Base-by-base conservation (phyloP, 1,140 invertebrate genomes). In the Lordiphosa collinella region DNA sequence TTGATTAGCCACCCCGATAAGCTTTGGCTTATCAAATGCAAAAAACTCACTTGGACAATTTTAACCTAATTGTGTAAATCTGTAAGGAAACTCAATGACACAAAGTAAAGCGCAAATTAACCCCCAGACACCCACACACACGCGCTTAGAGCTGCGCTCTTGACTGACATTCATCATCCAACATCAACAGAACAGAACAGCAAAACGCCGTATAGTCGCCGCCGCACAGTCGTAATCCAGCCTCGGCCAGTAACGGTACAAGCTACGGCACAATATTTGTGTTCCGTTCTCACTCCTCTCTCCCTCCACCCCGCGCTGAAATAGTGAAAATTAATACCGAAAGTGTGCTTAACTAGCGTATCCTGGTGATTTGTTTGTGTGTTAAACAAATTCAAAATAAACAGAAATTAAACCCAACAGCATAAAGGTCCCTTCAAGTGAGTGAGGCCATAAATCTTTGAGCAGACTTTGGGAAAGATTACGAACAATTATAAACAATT, bases 1-100 rank as follows among this genome's bases (percentile, higher is more conserved):
- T 36, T 67, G 78, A 82, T 82, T 82, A 82, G 63, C 63, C 56
- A 43, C 44, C 11, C 53, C 68, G 78, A 82, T 82, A 82, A 76
- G 54, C 18, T 4, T 18, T 22, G 31, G 40, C 55, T 68, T 84
- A 82, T 82, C 76, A 84, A 50, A 43, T n/a, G 37, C 35, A 13
- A 58, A 36, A n/a, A n/a, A n/a, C n/a, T 48, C 41, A 61, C 40
- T 43, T 18, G 22, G 22, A 32, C 44, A 16, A 22, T 4, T 34
- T 12, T 59, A 51, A 48, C 57, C 60, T 8, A 61, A 14, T 53
- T 53, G 1, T 62, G 37, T 36, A 41, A 12, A 18, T 48, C 57
- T 62, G 49, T 54, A 55, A 53, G 35, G 57, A 8, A 49, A 37
- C 31, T 75, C 71, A 80, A 63, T 75, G 76, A 52, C 75, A 82